These are phyloP conservation scores for Scelioninae gen. 1 DNA, from an alignment of 2,888 invertebrate genomes.

Conservation along the genomic window DNA sequence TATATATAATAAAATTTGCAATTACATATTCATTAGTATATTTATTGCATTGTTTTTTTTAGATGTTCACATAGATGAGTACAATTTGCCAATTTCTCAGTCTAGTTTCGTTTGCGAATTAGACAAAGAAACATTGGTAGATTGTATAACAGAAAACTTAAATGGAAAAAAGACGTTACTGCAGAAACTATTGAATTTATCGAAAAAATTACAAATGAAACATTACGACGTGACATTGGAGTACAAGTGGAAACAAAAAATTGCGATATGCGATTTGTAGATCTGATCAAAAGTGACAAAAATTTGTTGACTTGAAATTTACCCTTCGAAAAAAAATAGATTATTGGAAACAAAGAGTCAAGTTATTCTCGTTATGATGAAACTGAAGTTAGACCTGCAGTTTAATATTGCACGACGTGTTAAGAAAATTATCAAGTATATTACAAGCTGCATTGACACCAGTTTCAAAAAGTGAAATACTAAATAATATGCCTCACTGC, in stretches of 20 bases:
- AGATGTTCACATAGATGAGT: background rate
- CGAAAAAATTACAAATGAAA: constrained; percentile 22
- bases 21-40: too few relatives aligned
- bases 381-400: constrained; percentile 17
- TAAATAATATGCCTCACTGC: constrained; percentile 20
- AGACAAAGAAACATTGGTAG: background rate
- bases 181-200: background rate
- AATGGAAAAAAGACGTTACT: background rate
- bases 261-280: background rate
- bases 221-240: constrained; percentile 12
- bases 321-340: constrained; percentile 25
- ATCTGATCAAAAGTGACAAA: constrained; percentile 20
- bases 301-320: constrained; percentile 27
- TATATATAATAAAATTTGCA: too few relatives aligned
- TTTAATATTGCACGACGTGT: too few relatives aligned
- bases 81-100: background rate
- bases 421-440: too few relatives aligned
- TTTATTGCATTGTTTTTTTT: background rate
- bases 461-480: constrained; percentile 25
- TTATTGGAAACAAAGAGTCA: constrained; percentile 5
- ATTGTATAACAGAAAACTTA: background rate
- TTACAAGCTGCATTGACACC: background rate
- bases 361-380: constrained; percentile 28
- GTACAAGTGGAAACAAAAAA: constrained; percentile 23
- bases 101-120: background rate